phyloP scores from a whole-genome alignment of 2,888 invertebrate genomes.

The Yponomeuta cagnagella region DNA sequence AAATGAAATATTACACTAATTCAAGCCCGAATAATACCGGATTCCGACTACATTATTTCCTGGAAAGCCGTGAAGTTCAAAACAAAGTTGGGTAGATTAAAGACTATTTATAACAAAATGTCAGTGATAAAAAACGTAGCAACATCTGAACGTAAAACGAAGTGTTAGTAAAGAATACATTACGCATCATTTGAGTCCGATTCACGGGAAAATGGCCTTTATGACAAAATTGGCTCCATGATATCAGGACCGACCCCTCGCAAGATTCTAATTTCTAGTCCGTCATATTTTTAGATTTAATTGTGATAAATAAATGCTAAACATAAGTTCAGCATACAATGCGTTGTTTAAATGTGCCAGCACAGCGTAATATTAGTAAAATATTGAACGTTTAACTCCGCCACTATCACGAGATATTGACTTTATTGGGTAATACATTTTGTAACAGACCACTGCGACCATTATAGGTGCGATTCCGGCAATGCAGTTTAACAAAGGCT shows the following conservation, averaged over 20 bases:
- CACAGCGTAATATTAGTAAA: not conserved
- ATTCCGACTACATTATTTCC: not conserved
- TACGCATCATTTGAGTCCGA: not conserved
- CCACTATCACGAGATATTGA: too few species aligned
- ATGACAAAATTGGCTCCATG: not conserved
- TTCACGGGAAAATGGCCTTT: not conserved
- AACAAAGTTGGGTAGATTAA: not conserved
- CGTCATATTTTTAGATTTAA: not conserved
- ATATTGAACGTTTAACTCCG: too few species aligned
- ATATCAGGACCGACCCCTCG: not conserved
- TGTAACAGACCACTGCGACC: too few species aligned
- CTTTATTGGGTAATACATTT: too few species aligned
- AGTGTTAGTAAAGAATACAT: conserved; percentile 11
- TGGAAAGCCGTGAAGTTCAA: not conserved
- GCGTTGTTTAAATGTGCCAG: not conserved
- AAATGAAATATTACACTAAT: conserved; percentile 18
- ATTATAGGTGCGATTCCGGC: too few species aligned
- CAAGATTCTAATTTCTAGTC: not conserved
- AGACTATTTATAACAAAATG: conserved; percentile 14
- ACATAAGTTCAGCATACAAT: conserved; percentile 1
- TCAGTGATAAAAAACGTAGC: not conserved
- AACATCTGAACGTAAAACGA: not conserved
- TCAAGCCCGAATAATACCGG: conserved; percentile 11
- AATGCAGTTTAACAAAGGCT: too few species aligned
- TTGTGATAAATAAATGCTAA: not conserved